Evolutionary conservation across 1,140 invertebrate species (phyloP), one percentile per base, ranked within the genome.

Genomic region (Hypothenemus hampei): DNA sequence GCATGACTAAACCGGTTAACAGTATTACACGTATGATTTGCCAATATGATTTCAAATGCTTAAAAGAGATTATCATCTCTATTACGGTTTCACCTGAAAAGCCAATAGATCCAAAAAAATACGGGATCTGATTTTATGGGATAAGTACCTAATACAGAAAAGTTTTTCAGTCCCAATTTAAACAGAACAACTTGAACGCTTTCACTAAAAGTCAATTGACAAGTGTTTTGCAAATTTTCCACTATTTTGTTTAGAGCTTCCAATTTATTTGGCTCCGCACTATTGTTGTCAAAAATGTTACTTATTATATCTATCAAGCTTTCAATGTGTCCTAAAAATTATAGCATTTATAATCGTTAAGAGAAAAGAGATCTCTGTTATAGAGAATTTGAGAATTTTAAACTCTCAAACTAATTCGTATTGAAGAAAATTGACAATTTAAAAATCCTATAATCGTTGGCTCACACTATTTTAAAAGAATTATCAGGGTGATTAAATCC

Each of bases 1-100:
- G 15, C 3, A 56, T 41, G 31, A 31, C 31, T 31, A 40, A 19
- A 0, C 45, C 45, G 8, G 37, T 15, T 11, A 39, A 18, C 3
- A 45, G 11, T 7, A 56, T n/a, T 16, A 20, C 21, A 3, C 53
- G 33, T 18, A 56, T 16, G 6, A 56, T 36, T 15, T 36, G 35
- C 53, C 53, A 56, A 16, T 39, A 15, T 7, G 4, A 7, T 0
- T 5, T 7, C 19, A 54, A 19, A n/a, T 45, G 26, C 4, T 35
- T 41, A 3, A 21, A 37, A n/a, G 13, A 41, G 13, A 54, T 46
- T 7, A 54, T 46, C 8, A 47, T 16, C 39, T 54, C 51, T 2
- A 54, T 15, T 33, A 54, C 18, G 4, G 21, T 33, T 11, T 33
- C 18, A 1, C 51, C 51, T 54, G 20, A 45, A 53, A 44, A 37